Conservation (phyloP, 2,113 vertebrate genomes). For the Sylvietta virens region DNA sequence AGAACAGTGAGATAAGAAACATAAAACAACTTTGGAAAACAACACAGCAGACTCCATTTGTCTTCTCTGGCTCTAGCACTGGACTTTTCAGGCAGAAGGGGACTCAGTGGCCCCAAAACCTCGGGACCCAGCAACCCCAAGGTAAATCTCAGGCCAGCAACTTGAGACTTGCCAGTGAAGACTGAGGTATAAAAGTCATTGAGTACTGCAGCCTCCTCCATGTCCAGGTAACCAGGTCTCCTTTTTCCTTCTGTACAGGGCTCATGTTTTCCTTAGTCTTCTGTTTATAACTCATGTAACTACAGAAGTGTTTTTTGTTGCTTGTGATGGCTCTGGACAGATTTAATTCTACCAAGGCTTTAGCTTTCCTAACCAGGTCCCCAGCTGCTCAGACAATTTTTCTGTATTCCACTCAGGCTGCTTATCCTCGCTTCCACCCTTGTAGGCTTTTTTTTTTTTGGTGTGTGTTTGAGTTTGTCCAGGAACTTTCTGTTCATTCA, state of each 20-base stretch:
- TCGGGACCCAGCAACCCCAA: too few species aligned
- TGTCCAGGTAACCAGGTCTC: neutral
- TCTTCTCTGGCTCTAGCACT: too few species aligned
- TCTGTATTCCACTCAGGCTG: neutral
- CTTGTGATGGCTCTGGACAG: neutral
- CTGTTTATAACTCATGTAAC: neutral
- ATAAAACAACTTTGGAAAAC: too few species aligned
- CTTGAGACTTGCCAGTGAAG: neutral
- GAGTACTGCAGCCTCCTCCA: neutral
- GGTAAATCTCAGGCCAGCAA: too few species aligned
- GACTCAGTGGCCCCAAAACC: too few species aligned
- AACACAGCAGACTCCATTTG: too few species aligned
- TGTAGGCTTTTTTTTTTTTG: neutral
- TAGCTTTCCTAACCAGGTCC: neutral
- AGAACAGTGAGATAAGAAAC: too few species aligned
- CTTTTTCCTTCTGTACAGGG: neutral
- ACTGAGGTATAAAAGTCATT: neutral
- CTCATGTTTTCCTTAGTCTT: neutral
- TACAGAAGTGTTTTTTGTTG: neutral
- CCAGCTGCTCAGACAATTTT: neutral
- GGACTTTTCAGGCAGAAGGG: too few species aligned
- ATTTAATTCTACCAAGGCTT: neutral
- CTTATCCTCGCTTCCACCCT: neutral
- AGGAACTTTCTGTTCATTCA: neutral
- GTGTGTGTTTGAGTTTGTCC: neutral